phyloP scores from a whole-genome alignment of 2,888 invertebrate species.

The Caenorhabditis sp. region DNA sequence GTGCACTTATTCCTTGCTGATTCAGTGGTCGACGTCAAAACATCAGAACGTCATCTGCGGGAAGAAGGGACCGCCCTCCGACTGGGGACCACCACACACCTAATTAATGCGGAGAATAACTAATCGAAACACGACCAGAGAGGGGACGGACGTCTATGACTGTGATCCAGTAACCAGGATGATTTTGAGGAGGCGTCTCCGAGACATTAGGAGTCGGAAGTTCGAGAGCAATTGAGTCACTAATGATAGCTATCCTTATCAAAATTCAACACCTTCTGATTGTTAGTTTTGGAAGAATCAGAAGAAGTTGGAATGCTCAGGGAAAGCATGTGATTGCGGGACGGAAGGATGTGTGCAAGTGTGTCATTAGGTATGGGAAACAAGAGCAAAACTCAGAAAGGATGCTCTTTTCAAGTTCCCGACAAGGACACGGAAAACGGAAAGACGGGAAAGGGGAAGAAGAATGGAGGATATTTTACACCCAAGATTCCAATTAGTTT shows the following conservation, averaged over 20 bases:
- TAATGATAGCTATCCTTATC: neutral
- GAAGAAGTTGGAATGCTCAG: constrained; percentile 3
- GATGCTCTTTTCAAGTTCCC: constrained; percentile 36
- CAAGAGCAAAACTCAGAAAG: constrained; percentile 44
- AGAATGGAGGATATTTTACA: neutral
- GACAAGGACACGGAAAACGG: constrained; percentile 17
- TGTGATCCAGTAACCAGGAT: constrained; percentile 3
- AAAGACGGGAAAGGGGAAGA: neutral
- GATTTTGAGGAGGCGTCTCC: neutral
- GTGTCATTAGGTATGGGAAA: constrained; percentile 54
- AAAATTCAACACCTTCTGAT: neutral
- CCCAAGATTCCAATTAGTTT: constrained; percentile 43
- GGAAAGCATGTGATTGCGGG: constrained; percentile 48
- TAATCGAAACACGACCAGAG: constrained; percentile 18
- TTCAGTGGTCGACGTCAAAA: constrained; percentile 33
- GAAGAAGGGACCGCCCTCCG: constrained; percentile 1
- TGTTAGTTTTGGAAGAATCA: neutral
- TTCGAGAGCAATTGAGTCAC: neutral
- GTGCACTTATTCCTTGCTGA: constrained; percentile 15
- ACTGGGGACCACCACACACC: constrained; percentile 1
- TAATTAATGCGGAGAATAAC: constrained; percentile 43
- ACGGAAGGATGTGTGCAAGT: constrained; percentile 28
- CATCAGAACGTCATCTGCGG: constrained; percentile 30
- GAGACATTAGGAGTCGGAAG: neutral
- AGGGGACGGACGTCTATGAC: neutral